A percentile compares a stretch with the other conserved stretches of the same genome.
phyloP scores from a whole-genome alignment of 2,888 invertebrate genomes.

The Bombyx huttoni region DNA sequence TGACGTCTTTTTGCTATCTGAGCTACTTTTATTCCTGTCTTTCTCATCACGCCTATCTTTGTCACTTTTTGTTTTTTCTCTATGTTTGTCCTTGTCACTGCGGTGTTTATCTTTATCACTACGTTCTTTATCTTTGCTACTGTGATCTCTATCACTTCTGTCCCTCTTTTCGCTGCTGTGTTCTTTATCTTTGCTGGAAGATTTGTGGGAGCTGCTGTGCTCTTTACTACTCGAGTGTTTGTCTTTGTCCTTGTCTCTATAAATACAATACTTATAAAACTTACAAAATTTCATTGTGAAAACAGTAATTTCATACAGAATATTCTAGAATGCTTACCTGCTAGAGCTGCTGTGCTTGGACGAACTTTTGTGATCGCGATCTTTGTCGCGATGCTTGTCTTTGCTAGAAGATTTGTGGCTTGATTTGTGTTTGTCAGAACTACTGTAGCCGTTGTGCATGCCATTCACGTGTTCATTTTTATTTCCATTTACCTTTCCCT shows the following conservation, averaged over 20 bases:
- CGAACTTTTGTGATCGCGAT: conserved; percentile 73
- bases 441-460: conserved; percentile 81
- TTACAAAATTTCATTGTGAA: conserved; percentile 6
- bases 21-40: conserved; percentile 39
- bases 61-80: conserved; percentile 34
- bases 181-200: conserved; percentile 59
- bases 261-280: background rate
- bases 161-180: conserved; percentile 44
- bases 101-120: conserved; percentile 46
- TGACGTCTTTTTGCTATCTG: conserved; percentile 39
- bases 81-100: conserved; percentile 56
- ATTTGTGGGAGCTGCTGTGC: conserved; percentile 70
- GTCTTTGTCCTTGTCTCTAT: conserved; percentile 66
- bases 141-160: conserved; percentile 33
- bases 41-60: conserved; percentile 26
- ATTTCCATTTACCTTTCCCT: conserved; percentile 70
- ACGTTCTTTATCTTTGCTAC: conserved; percentile 32
- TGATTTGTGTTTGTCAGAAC: conserved; percentile 68
- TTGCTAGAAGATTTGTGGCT: conserved; percentile 79
- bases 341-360: conserved; percentile 61
- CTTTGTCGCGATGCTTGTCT: conserved; percentile 79
- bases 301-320: conserved; percentile 19
- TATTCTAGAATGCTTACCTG: conserved; percentile 61
- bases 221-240: conserved; percentile 68
- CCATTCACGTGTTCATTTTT: conserved; percentile 81